Evolutionary conservation across 2,888 invertebrate species (phyloP).

Genomic region (Machimus rusticus): DNA sequence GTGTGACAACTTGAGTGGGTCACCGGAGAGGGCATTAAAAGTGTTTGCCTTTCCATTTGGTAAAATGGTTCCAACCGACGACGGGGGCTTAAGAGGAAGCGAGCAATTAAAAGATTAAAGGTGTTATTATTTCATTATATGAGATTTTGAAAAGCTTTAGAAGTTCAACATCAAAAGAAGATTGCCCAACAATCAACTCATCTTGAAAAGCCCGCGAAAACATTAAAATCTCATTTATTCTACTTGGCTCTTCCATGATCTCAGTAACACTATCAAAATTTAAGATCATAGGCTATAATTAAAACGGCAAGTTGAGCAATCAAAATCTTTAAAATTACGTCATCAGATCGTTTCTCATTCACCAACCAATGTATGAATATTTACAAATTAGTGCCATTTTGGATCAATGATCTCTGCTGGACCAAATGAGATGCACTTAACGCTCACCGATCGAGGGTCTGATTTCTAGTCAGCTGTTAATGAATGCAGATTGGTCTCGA

Average conservation of each 20-base stretch:
- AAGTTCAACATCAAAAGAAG: not conserved
- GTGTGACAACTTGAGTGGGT: not conserved
- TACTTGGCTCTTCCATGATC: not conserved
- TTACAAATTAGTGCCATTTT: not conserved
- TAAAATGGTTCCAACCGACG: not conserved
- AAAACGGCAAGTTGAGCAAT: not conserved
- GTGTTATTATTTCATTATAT: not conserved
- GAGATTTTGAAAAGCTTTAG: not conserved
- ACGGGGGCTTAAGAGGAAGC: not conserved
- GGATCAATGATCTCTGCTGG: slow-evolving; percentile 1
- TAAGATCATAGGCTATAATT: not conserved
- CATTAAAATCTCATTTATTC: not conserved
- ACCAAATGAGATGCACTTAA: not conserved
- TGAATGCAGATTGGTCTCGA: not conserved
- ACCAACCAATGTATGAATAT: not conserved
- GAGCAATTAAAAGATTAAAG: not conserved
- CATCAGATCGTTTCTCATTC: not conserved
- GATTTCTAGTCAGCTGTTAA: not conserved
- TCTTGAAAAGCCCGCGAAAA: not conserved
- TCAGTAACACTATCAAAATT: not conserved
- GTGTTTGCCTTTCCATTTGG: not conserved
- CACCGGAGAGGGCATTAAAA: not conserved
- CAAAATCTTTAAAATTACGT: not conserved
- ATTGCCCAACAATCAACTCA: not conserved
- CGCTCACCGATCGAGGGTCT: not conserved